A percentile compares a stretch with the other conserved stretches of the same genome.
These are phyloP conservation scores for Catamblyrhynchus diadema DNA, from an alignment of 2,797 vertebrate genomes.

Conservation along the genomic window DNA sequence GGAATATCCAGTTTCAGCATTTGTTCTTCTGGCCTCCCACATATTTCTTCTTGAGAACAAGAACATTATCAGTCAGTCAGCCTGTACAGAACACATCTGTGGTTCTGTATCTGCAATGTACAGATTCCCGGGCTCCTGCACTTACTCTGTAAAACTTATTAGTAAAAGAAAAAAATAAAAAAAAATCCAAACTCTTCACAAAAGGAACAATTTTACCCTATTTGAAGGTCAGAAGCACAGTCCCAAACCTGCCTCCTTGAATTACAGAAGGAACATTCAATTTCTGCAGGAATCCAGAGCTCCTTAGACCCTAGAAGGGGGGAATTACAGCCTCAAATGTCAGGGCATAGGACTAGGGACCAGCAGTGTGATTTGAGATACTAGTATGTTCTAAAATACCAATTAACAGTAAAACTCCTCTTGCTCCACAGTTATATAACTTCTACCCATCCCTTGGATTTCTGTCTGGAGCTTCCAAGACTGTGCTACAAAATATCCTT, in stretches of 20 bases:
- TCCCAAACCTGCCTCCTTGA: not conserved
- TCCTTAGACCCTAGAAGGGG: not conserved
- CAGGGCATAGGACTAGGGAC: not conserved
- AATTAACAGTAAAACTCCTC: not conserved
- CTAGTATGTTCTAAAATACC: not conserved
- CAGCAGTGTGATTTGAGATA: not conserved
- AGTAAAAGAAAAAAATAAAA: not conserved
- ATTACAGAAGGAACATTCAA: not conserved
- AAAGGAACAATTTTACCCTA: not conserved
- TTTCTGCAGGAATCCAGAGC: not conserved
- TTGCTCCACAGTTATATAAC: constrained; percentile 61
- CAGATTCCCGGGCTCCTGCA: not conserved
- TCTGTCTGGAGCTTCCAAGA: constrained; percentile 62
- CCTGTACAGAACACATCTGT: not conserved
- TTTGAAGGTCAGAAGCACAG: not conserved
- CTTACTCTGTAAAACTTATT: not conserved
- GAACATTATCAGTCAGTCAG: not conserved
- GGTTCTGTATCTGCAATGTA: not conserved
- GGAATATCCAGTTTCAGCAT: fast-evolving
- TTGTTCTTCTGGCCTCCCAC: not conserved
- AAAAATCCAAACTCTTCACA: not conserved
- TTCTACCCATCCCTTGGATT: constrained; percentile 66
- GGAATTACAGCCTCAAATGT: not conserved
- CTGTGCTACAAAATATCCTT: constrained; percentile 27
- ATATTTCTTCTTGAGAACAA: not conserved